These are phyloP conservation scores for Synaphobranchus kaupii DNA, from an alignment of 2,797 vertebrate genomes.

Conservation along the genomic window DNA sequence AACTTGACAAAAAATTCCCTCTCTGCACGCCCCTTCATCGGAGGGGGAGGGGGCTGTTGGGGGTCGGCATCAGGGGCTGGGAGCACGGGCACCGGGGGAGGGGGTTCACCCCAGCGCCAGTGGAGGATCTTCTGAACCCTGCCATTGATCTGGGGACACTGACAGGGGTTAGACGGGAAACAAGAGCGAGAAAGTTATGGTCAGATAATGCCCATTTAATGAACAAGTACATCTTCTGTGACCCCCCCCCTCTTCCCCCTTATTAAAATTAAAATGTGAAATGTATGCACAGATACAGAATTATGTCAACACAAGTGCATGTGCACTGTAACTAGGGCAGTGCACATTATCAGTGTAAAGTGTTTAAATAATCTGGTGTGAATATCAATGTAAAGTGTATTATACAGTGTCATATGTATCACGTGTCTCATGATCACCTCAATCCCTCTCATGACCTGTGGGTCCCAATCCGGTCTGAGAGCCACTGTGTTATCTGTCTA, in stretches of 20 bases:
- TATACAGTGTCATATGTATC: too few species aligned
- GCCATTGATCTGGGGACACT: constrained; percentile 90
- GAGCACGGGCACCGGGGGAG: constrained; percentile 74
- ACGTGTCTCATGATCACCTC: too few species aligned
- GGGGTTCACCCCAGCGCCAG: constrained; percentile 93
- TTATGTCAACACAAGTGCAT: background rate
- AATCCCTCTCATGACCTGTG: too few species aligned
- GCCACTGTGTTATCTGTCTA: background rate
- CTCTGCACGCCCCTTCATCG: constrained; percentile 84
- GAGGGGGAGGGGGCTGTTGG: constrained; percentile 69
- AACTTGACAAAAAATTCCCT: constrained; percentile 93
- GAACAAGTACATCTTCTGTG: background rate
- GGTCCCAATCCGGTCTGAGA: too few species aligned
- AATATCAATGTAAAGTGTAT: too few species aligned
- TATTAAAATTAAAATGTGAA: too few species aligned
- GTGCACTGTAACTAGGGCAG: background rate
- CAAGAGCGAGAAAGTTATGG: background rate
- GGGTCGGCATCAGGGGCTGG: constrained; percentile 64
- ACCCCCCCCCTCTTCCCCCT: background rate
- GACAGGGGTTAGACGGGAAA: constrained; percentile 1
- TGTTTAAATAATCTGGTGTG: too few species aligned
- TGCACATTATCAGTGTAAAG: background rate
- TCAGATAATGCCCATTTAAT: background rate
- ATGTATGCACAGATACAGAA: background rate
- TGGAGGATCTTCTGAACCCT: constrained; percentile 93